Base-by-base conservation (phyloP, 2,888 invertebrate genomes). In the Agapostemon virescens region DNA sequence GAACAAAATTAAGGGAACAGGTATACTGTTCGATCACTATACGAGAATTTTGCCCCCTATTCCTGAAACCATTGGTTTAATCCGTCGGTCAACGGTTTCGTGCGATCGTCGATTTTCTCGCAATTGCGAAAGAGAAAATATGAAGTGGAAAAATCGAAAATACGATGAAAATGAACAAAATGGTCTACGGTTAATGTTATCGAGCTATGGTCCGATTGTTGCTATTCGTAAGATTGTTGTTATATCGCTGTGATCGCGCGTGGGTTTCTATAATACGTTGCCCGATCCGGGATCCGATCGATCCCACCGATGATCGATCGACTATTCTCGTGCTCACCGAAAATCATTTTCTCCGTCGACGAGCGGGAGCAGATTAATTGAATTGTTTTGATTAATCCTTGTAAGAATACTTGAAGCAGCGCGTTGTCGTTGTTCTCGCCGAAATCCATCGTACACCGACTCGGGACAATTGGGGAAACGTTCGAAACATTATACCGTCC, bases 221-320 rank as follows among this genome's bases (percentile, higher is more conserved):
- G 90, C 91, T 92, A 91, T 90, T 91, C 91, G 89, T 92, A 92
- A 92, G 92, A 91, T 91, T 92, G 91, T 92, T 92, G 90, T 92
- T 92, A 91, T 90, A 90, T 88, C 90, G 87, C 90, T 92, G 91
- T 92, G 91, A 91, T 91, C 90, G 89, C 89, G 89, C 90, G 89
- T 88, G 87, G 81, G 82, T 83, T 82, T 83, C 79, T 81, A 68
- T 84, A 85, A 87, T 85, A 87, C 82, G 81, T 87, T 85, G 81
- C 87, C 85, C 85, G 85, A 83, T 79, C 81, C 81, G 79, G 69
- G 72, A 75, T 75, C 66, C 70, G 71, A 73, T 87, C 79, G 78
- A 81, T 49, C 72, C 82, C 72, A 78, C 26, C 55, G 55, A 30
- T 73, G 76, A 81, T 74, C 81, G 74, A 76, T 69, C 81, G 73